Base-by-base conservation (phyloP, 1,140 invertebrate genomes). In the Bemisia tabaci region DNA sequence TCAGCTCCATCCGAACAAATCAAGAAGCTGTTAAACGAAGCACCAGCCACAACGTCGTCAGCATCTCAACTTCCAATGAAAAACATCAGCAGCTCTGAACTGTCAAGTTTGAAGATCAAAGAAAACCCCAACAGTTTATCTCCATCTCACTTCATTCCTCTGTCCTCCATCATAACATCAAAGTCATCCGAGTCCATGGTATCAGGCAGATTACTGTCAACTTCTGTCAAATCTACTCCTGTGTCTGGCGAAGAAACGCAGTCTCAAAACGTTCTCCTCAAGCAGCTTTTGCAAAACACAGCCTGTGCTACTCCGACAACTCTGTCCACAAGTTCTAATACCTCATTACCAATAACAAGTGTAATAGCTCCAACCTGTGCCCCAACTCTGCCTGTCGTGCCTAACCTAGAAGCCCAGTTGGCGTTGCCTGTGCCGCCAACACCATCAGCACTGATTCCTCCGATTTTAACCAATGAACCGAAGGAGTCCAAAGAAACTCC, bases 231-330 rank as follows among this genome's bases (percentile, higher is more conserved):
- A 17, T 12, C 63, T 5, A 27, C 63, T 22, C 48, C 63, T 2
- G 2, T 27, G 24, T 9, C 33, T 2, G 59, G 67, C 60, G 88
- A 90, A 71, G 89, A 92, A 69, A n/a, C n/a, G n/a, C n/a, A n/a
- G n/a, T 89, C 89, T 1, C 90, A 94, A 74, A 94, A 95, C 79
- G 92, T 93, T 12, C 76, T 96, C 22, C 75, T 96, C 22, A 95
- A 95, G 73, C 90, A 95, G 75, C 78, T 96, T 25, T 75, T 96
- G 22, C 91, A 95, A 75, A 94, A 92, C 71, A 90, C 89, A 12
- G 89, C 82, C 5, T 87, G 84, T 74, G 83, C 82, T 5, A 79
- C 81, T 48, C 75, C 76, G 22, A 78, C 74, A 71, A 79, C 79
- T 67, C 78, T 81, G 26, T 66, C 77, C 72, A 70, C 75, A 73